Percentiles rank a stretch among this genome's conserved stretches.
phyloP scores from a whole-genome alignment of 2,888 invertebrate genomes.

The Torymus auratus region DNA sequence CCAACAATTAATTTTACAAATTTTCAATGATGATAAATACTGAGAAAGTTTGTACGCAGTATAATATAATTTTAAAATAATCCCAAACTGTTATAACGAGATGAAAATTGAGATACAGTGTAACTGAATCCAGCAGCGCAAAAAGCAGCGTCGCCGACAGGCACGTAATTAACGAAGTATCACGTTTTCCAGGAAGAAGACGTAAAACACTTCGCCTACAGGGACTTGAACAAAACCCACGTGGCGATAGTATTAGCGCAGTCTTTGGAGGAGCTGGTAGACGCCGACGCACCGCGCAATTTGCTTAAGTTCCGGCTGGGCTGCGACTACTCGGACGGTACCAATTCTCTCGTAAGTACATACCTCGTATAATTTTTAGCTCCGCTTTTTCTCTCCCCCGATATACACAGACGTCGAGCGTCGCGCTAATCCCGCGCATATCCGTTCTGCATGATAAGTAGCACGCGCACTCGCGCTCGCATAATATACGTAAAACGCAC shows the following conservation, averaged over 20 bases:
- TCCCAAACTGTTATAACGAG: no score
- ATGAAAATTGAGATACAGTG: no score
- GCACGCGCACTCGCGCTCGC: no score
- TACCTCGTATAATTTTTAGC: not conserved
- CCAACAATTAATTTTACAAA: not conserved
- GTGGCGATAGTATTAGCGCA: slow-evolving; percentile 87
- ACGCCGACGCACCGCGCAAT: slow-evolving; percentile 88
- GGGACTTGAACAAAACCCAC: slow-evolving; percentile 86
- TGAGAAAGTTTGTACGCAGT: no score
- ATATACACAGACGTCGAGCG: not conserved
- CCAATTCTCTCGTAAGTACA: slow-evolving; percentile 80
- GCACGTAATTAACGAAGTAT: no score
- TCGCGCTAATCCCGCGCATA: no score
- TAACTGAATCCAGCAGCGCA: no score
- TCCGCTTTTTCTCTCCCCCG: not conserved
- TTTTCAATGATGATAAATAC: no score
- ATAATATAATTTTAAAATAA: no score
- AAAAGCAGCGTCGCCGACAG: no score
- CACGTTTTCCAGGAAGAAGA: slow-evolving; percentile 80
- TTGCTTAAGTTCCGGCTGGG: slow-evolving; percentile 89
- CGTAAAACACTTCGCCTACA: slow-evolving; percentile 84
- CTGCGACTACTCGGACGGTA: slow-evolving; percentile 84
- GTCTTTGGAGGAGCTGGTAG: slow-evolving; percentile 88
- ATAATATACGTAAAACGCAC: no score
- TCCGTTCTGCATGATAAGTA: no score